Base-by-base conservation (phyloP, 1,140 invertebrate species). In the Teleopsis dalmanni region DNA sequence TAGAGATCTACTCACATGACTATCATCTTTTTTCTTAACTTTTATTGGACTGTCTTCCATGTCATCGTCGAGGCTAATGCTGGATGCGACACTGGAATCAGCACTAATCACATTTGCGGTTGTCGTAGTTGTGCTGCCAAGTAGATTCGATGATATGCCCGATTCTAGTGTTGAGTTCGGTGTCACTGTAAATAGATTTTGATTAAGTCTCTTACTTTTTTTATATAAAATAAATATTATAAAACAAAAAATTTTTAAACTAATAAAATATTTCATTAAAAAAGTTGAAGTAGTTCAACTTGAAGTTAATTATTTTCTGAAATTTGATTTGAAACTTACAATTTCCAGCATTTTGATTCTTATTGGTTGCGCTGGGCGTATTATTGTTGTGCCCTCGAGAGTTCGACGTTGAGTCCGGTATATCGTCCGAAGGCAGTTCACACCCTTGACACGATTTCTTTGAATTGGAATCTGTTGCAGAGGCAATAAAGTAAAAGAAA, bases 361-460 rank as follows among this genome's bases (percentile, higher is more conserved):
- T 86, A 59, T 87, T 85, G 4, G 82, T 84, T 22, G 83, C 80
- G 62, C 81, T 82, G 3, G 82, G 81, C 19, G 84, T 84, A 56
- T 87, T 87, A 56, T 83, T 83, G 53, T 85, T 87, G 62, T 85
- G 85, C 13, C 81, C 76, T 42, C 83, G 78, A 13, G 80, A 79
- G 54, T 70, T 71, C 11, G 83, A 78, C 26, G 79, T 75, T 18
- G 84, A 75, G 55, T 87, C 84, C 13, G 80, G 81, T 25, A 83
- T 73, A 66, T 87, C 84, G 56, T 85, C 83, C 33, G 78, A 76
- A 29, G 82, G 79, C 67, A 91, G 79, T 74, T 91, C 87, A 73
- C 88, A 90, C 60, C 88, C 88, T 76, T 91, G 88, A 72, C 88
- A 91, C 64, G 87, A 91, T 70, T 91, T 91, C 72, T 87, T 87